phyloP scores from a whole-genome alignment of 1,140 invertebrate genomes.

The Bombus turneri region DNA sequence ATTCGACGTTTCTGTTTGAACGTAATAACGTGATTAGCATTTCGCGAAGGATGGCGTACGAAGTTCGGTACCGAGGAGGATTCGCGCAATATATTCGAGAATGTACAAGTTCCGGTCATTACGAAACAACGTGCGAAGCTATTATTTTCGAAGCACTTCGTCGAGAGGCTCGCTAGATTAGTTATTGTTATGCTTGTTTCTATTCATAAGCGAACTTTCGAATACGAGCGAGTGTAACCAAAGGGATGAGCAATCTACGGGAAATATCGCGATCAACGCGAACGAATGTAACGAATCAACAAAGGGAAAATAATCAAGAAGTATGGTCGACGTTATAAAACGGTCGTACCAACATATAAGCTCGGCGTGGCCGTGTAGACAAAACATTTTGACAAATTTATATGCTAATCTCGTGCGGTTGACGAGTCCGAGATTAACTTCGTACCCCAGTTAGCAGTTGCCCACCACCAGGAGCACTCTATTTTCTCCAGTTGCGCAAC shows the following conservation, averaged over 20 bases:
- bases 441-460: slow-evolving; percentile 54
- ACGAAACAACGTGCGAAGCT: neutral
- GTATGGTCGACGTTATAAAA: slow-evolving; percentile 37
- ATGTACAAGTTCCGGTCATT: neutral
- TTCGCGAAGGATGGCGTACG: neutral
- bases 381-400: slow-evolving; percentile 66
- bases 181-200: slow-evolving; percentile 7
- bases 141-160: slow-evolving; percentile 1
- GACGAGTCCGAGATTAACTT: slow-evolving; percentile 64
- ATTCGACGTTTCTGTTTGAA: neutral
- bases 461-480: neutral
- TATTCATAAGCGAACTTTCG: slow-evolving; percentile 31
- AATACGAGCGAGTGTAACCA: too few species aligned
- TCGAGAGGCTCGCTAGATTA: neutral
- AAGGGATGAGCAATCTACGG: neutral
- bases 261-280: neutral
- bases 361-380: neutral
- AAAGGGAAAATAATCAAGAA: slow-evolving; percentile 34
- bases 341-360: neutral
- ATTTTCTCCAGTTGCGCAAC: slow-evolving; percentile 27
- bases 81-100: neutral
- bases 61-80: neutral
- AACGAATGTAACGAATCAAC: slow-evolving; percentile 33
- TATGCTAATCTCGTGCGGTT: slow-evolving; percentile 64
- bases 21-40: slow-evolving; percentile 17